Conservation (phyloP, 2,113 vertebrate genomes). For the Mohoua ochrocephala region DNA sequence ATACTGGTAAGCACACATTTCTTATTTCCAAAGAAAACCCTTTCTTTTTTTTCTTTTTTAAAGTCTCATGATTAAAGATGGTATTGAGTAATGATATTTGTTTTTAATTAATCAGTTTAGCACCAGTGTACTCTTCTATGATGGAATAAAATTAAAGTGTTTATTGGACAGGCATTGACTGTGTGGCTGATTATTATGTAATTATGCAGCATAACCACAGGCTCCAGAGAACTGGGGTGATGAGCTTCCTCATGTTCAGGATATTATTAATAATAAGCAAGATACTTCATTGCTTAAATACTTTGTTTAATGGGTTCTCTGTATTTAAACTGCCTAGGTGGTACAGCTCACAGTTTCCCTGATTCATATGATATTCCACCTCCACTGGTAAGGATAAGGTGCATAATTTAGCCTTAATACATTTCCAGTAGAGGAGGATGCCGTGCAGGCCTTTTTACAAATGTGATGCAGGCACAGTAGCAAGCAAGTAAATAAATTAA, state of each 20-base stretch:
- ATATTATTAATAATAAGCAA: neutral
- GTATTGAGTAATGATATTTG: neutral
- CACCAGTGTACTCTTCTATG: neutral
- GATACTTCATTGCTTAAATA: neutral
- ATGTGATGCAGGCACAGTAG: neutral
- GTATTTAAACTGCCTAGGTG: neutral
- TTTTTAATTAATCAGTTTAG: neutral
- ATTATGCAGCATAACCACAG: neutral
- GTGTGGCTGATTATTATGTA: neutral
- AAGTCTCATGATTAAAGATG: neutral
- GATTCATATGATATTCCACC: neutral
- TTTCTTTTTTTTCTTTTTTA: neutral
- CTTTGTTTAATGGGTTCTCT: neutral
- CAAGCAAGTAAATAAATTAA: neutral
- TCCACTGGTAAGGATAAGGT: neutral
- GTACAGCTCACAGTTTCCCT: neutral
- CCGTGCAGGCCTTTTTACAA: neutral
- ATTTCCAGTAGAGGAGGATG: neutral
- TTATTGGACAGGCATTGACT: neutral
- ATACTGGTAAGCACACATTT: neutral
- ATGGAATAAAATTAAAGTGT: neutral
- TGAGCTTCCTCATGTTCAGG: neutral
- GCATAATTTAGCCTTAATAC: neutral
- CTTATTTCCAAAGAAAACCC: rapidly evolving
- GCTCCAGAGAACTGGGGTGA: neutral